Percentiles rank a stretch among this genome's conserved stretches.
phyloP scores from a whole-genome alignment of 2,113 vertebrate species.

The Serilophus lunatus region DNA sequence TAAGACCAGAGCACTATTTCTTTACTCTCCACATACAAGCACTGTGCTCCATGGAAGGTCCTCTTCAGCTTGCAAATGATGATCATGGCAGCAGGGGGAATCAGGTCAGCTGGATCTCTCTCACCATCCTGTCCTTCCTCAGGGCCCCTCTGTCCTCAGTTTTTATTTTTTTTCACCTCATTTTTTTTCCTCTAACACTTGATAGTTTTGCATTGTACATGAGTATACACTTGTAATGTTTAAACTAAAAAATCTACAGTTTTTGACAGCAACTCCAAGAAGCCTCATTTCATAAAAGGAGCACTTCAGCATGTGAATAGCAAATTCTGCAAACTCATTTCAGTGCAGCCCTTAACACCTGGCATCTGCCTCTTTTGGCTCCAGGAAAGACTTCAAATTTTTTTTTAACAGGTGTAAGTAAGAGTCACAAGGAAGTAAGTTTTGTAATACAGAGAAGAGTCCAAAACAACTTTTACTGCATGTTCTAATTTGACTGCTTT shows the following conservation, averaged over 20 bases:
- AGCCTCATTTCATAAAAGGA: slow-evolving; percentile 28
- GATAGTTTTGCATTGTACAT: slow-evolving; percentile 7
- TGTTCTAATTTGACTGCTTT: slow-evolving; percentile 69
- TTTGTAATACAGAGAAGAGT: slow-evolving; percentile 54
- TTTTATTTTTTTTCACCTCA: neutral
- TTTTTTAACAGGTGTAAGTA: slow-evolving; percentile 54
- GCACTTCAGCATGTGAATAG: neutral
- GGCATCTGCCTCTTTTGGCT: slow-evolving; percentile 48
- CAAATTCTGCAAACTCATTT: slow-evolving; percentile 33
- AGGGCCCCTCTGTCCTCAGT: slow-evolving; percentile 17
- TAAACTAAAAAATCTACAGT: slow-evolving; percentile 28
- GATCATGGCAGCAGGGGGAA: slow-evolving; percentile 43
- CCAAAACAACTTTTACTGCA: slow-evolving; percentile 69
- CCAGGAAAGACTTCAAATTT: slow-evolving; percentile 13
- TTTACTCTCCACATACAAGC: slow-evolving; percentile 25
- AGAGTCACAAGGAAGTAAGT: slow-evolving; percentile 27
- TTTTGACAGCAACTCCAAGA: slow-evolving; percentile 43
- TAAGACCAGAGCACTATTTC: slow-evolving; percentile 42
- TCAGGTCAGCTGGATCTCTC: slow-evolving; percentile 41
- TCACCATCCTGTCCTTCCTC: slow-evolving; percentile 49
- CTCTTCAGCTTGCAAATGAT: slow-evolving; percentile 63
- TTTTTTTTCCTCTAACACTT: neutral
- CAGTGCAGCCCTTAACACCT: slow-evolving; percentile 41
- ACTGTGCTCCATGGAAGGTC: slow-evolving; percentile 44
- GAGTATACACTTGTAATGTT: slow-evolving; percentile 1